Percentiles rank a stretch among this genome's conserved stretches.
Conservation (phyloP, 2,888 invertebrate genomes). For the Lasioglossum leucozonium region DNA sequence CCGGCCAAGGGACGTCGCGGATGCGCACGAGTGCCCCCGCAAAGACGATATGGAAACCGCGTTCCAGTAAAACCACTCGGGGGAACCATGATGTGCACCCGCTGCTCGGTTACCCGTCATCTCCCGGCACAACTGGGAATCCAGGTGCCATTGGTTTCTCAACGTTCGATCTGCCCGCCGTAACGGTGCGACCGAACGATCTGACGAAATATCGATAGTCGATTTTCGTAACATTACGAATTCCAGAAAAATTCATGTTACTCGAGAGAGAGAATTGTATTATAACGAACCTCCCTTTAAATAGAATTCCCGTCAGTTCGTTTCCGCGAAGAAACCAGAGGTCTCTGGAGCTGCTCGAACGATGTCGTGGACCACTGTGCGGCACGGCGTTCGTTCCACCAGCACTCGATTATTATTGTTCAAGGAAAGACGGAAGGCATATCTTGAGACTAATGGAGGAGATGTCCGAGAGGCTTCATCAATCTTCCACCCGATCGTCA, state of each 20-base stretch:
- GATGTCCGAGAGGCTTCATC: conserved; percentile 10
- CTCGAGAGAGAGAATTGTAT: background rate
- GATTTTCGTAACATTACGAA: background rate
- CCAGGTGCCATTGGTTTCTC: conserved; percentile 32
- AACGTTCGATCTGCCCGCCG: background rate
- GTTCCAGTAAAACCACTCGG: conserved; percentile 49
- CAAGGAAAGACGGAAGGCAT: background rate
- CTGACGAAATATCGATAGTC: background rate
- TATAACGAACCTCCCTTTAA: too few species aligned
- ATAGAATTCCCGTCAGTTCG: background rate
- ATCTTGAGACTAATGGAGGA: background rate
- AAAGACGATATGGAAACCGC: conserved; percentile 52
- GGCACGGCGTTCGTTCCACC: background rate
- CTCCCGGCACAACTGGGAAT: conserved; percentile 25
- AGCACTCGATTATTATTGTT: background rate
- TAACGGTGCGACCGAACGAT: background rate
- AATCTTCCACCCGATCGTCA: conserved; percentile 10
- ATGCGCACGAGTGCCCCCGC: conserved; percentile 48
- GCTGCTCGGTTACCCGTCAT: background rate
- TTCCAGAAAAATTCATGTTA: background rate
- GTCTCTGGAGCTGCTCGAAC: background rate
- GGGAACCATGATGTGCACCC: conserved; percentile 18
- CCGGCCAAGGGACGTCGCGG: conserved; percentile 40
- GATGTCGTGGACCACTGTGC: background rate
- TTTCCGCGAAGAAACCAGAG: background rate